A percentile compares a stretch with the other conserved stretches of the same genome.
Evolutionary conservation across 2,113 vertebrate species (phyloP).

Genomic region (Zapornia atra): DNA sequence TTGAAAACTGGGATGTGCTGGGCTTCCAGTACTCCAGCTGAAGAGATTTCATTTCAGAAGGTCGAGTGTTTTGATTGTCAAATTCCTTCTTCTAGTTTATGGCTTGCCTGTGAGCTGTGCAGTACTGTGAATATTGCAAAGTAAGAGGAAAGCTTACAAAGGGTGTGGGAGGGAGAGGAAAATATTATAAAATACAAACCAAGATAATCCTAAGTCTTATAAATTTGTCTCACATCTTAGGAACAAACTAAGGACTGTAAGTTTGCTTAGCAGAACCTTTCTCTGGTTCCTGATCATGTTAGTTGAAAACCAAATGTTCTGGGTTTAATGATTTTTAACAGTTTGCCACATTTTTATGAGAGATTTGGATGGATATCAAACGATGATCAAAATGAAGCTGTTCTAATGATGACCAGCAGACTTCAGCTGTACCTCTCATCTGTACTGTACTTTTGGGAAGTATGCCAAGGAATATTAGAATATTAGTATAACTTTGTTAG

Average conservation of each 20-base stretch:
- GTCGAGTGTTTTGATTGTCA: neutral
- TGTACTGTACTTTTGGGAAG: neutral
- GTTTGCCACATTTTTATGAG: neutral
- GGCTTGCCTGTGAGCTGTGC: neutral
- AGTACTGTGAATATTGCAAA: neutral
- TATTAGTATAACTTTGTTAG: neutral
- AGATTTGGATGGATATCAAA: neutral
- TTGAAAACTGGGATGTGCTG: neutral
- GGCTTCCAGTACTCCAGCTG: neutral
- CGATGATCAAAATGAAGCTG: neutral
- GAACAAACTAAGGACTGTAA: neutral
- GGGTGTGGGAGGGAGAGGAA: neutral
- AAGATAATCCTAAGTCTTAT: neutral
- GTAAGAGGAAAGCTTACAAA: neutral
- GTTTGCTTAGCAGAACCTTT: neutral
- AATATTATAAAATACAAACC: neutral
- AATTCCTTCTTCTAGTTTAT: neutral
- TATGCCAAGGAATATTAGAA: neutral
- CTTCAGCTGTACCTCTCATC: neutral
- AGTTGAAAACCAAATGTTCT: neutral
- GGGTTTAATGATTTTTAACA: neutral
- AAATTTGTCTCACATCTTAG: neutral
- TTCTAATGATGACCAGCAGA: neutral
- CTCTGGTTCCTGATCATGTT: neutral
- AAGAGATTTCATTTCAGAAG: neutral